Percentiles rank a stretch among this genome's conserved stretches.
Conservation (phyloP, 37 sponge, comb jelly and placozoan genomes). For the Halisarca cf. caerulea region DNA sequence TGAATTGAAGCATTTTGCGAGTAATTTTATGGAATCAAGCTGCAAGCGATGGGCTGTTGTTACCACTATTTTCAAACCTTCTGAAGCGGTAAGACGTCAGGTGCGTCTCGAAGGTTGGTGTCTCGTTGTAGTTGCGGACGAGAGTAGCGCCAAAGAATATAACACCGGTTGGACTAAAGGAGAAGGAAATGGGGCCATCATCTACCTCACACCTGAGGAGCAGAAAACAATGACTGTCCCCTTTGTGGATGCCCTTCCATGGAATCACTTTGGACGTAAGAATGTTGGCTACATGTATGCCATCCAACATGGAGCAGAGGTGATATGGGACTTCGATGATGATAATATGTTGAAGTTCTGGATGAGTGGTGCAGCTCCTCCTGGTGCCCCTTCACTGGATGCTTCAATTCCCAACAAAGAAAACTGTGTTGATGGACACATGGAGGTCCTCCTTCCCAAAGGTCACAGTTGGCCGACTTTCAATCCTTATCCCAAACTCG, state of each 20-base stretch:
- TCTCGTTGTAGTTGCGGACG: slow-evolving; percentile 57
- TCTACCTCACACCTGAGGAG: slow-evolving; percentile 34
- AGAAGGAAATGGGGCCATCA: slow-evolving; percentile 35
- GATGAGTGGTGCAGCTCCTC: slow-evolving; percentile 46
- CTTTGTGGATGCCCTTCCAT: slow-evolving; percentile 42
- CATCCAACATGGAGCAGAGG: slow-evolving; percentile 46
- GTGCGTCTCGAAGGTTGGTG: slow-evolving; percentile 50
- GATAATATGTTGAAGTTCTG: slow-evolving; percentile 67
- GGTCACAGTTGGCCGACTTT: slow-evolving; percentile 36
- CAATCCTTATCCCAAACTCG: slow-evolving; percentile 63
- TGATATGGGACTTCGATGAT: slow-evolving; percentile 73
- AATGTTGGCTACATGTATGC: slow-evolving; percentile 73
- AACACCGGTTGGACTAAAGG: slow-evolving; percentile 31
- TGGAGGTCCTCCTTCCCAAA: slow-evolving; percentile 16
- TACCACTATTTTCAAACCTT: slow-evolving; percentile 45
- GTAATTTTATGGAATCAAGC: not conserved
- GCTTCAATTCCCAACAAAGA: not conserved
- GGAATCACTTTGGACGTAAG: slow-evolving; percentile 60
- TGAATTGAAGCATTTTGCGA: not conserved
- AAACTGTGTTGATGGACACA: not conserved
- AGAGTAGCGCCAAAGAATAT: slow-evolving; percentile 35
- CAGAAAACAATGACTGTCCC: slow-evolving; percentile 20
- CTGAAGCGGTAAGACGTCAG: slow-evolving; percentile 45
- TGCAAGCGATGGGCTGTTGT: slow-evolving; percentile 60
- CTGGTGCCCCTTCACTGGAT: slow-evolving; percentile 38